Conservation (phyloP, 2,888 invertebrate genomes). For the Caenorhabditis drosophilae region DNA sequence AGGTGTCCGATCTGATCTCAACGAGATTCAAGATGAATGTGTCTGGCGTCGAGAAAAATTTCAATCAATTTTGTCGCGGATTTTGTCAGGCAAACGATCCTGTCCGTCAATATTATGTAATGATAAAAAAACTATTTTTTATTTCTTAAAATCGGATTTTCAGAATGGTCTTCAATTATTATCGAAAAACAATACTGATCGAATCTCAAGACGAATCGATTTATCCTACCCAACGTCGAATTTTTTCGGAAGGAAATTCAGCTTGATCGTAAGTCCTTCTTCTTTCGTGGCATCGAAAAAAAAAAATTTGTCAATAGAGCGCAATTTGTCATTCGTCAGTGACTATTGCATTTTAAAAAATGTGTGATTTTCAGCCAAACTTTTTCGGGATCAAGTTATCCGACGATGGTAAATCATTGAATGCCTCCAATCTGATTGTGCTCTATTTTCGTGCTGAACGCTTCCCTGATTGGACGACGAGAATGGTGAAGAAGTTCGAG, state of each 20-base stretch:
- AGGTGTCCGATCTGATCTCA: constrained; percentile 29
- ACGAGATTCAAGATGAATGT: constrained; percentile 34
- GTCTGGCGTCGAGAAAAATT: constrained; percentile 31
- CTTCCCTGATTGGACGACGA: constrained; percentile 47
- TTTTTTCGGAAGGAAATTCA: constrained; percentile 37
- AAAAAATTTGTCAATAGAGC: too few relatives aligned
- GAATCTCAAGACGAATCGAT: constrained; percentile 34
- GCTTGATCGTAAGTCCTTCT: constrained; percentile 28
- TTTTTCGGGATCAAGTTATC: constrained; percentile 29
- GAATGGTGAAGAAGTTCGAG: constrained; percentile 49
- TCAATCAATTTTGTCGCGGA: constrained; percentile 55
- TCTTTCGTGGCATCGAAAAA: background rate
- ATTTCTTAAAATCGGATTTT: constrained; percentile 8
- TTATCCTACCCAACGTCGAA: constrained; percentile 39
- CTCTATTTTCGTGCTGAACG: constrained; percentile 55
- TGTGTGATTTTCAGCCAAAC: constrained; percentile 37
- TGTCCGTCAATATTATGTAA: constrained; percentile 47
- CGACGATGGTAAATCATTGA: constrained; percentile 24
- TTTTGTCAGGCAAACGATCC: constrained; percentile 63
- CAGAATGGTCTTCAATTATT: constrained; percentile 58
- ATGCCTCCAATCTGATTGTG: constrained; percentile 38
- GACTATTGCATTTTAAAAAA: too few relatives aligned
- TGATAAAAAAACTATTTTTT: background rate
- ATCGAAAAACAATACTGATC: constrained; percentile 22
- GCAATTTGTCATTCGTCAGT: too few relatives aligned